phyloP scores from a whole-genome alignment of 2,888 invertebrate species.

The Apamea monoglypha region DNA sequence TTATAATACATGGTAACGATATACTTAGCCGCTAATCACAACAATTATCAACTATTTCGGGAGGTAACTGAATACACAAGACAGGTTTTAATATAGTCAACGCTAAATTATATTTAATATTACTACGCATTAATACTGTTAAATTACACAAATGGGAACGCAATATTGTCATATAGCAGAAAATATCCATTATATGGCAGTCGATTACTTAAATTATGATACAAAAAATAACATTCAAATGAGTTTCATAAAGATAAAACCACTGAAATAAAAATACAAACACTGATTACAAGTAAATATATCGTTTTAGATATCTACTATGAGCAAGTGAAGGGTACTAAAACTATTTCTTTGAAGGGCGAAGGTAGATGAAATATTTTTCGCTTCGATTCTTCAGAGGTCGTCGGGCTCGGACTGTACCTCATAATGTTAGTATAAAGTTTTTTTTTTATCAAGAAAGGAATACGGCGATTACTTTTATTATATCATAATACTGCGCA shows the following conservation, averaged over 20 bases:
- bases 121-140: conserved; percentile 16
- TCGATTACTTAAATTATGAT: conserved; percentile 37
- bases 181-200: conserved; percentile 26
- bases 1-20: conserved; percentile 77
- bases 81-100: conserved; percentile 52
- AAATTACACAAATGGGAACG: conserved; percentile 18
- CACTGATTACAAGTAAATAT: conserved; percentile 54
- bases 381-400: conserved; percentile 71
- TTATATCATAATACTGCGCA: conserved; percentile 47
- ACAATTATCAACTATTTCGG: conserved; percentile 75
- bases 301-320: conserved; percentile 48
- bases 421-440: conserved; percentile 70
- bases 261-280: conserved; percentile 39
- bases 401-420: conserved; percentile 77
- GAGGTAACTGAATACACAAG: conserved; percentile 70
- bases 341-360: conserved; percentile 45
- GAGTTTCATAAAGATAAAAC: conserved; percentile 20
- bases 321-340: conserved; percentile 39
- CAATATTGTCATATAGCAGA: conserved; percentile 14
- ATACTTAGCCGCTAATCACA: conserved; percentile 88
- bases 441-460: conserved; percentile 48
- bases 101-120: conserved; percentile 44
- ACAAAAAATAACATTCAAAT: conserved; percentile 14
- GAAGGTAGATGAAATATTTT: conserved; percentile 56
- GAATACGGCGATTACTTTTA: conserved; percentile 46